Percentiles rank a stretch among this genome's conserved stretches.
phyloP scores from a whole-genome alignment of 2,113 vertebrate genomes.

The Uria aalge region DNA sequence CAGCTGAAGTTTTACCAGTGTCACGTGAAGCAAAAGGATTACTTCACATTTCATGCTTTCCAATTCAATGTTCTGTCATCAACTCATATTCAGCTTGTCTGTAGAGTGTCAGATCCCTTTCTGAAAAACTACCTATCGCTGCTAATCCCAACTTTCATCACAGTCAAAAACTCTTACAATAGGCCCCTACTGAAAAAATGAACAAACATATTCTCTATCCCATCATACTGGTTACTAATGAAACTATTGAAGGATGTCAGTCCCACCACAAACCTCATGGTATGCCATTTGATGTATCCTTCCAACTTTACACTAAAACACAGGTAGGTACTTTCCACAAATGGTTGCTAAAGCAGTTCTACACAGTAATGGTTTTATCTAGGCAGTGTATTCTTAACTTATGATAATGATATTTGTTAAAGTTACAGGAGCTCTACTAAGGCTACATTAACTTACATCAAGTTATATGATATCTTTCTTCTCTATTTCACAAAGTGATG shows the following conservation, averaged over 20 bases:
- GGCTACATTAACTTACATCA: background rate
- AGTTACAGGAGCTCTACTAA: background rate
- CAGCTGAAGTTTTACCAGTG: background rate
- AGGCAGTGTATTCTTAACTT: background rate
- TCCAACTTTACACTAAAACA: background rate
- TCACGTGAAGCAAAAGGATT: background rate
- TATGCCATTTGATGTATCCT: background rate
- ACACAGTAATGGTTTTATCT: background rate
- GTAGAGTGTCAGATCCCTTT: background rate
- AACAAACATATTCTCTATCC: background rate
- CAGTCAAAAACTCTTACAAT: background rate
- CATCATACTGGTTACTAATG: background rate
- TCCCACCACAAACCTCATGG: background rate
- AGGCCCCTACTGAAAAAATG: background rate
- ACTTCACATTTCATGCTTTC: background rate
- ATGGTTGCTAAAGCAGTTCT: background rate
- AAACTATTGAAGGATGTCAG: background rate
- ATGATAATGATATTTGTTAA: background rate
- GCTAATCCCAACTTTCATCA: background rate
- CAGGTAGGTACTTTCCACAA: background rate
- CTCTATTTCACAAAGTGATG: background rate
- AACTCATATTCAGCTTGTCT: background rate
- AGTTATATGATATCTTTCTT: background rate
- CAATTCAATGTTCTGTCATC: background rate
- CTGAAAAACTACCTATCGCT: background rate